These are phyloP conservation scores for Natrix natrix DNA, from an alignment of 2,797 vertebrate genomes.

Conservation along the genomic window DNA sequence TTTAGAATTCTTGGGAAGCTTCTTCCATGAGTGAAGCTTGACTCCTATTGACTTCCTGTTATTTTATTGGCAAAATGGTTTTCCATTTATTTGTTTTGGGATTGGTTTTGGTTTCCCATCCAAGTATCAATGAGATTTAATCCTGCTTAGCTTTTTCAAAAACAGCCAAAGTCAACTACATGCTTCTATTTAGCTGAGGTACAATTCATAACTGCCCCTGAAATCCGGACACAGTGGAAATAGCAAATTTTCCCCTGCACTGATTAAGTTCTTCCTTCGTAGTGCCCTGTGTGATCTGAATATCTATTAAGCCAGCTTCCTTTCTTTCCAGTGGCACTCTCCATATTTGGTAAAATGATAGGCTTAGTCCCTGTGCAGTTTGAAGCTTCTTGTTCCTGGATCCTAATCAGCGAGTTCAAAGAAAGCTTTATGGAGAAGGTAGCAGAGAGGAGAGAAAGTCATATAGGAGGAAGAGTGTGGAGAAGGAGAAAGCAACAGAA, in stretches of 20 bases:
- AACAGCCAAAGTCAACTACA: not conserved
- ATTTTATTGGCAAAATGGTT: not conserved
- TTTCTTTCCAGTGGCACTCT: not conserved
- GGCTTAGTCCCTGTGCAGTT: not conserved
- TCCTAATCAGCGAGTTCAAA: not conserved
- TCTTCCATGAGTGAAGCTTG: not conserved
- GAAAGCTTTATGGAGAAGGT: not conserved
- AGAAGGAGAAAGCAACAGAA: not conserved
- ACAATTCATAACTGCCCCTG: not conserved
- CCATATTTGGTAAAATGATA: not conserved
- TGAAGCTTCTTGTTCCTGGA: not conserved
- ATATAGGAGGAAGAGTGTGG: not conserved
- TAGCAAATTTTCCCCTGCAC: not conserved
- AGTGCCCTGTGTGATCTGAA: not conserved
- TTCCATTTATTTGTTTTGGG: not conserved
- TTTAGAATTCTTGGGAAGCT: not conserved
- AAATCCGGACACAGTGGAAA: not conserved
- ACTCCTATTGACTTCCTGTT: not conserved
- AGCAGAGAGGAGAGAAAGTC: not conserved
- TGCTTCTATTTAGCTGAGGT: not conserved
- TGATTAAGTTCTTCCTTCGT: not conserved
- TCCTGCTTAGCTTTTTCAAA: not conserved
- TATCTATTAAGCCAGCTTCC: not conserved
- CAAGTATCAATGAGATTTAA: not conserved
- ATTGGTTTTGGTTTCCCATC: not conserved